phyloP scores from a whole-genome alignment of 2,797 vertebrate species.

The Hozukius guyotensis region DNA sequence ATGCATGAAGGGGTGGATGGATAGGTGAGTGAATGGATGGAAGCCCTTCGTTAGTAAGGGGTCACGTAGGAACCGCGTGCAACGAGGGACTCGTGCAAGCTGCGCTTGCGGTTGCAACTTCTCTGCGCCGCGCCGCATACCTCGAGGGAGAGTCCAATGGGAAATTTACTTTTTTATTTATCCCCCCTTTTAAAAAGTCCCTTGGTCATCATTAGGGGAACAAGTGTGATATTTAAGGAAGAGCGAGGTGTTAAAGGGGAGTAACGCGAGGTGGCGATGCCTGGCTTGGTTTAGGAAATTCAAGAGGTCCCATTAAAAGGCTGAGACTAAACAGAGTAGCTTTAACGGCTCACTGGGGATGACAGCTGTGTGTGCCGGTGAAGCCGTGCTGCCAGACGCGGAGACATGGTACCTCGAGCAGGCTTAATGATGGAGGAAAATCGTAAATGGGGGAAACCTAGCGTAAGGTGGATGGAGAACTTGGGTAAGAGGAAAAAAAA shows the following conservation, averaged over 20 bases:
- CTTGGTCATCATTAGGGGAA: slow-evolving; percentile 63
- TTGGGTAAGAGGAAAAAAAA: slow-evolving; percentile 13
- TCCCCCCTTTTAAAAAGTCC: slow-evolving; percentile 57
- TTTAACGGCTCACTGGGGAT: slow-evolving; percentile 73
- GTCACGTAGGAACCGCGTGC: slow-evolving; percentile 30
- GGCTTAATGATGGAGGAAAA: slow-evolving; percentile 57
- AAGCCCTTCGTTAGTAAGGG: slow-evolving; percentile 51
- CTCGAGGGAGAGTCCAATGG: slow-evolving; percentile 29
- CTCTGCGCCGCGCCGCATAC: slow-evolving; percentile 16
- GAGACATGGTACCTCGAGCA: slow-evolving; percentile 42
- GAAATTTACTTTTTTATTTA: slow-evolving; percentile 60
- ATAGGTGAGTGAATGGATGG: slow-evolving; percentile 57
- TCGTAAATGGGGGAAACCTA: slow-evolving; percentile 47
- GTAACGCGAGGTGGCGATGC: slow-evolving; percentile 57
- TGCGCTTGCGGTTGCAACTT: background rate
- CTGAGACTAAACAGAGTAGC: slow-evolving; percentile 77
- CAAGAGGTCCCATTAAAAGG: slow-evolving; percentile 77
- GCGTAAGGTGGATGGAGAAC: slow-evolving; percentile 28
- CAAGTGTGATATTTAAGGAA: slow-evolving; percentile 72
- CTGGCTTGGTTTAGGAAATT: slow-evolving; percentile 72
- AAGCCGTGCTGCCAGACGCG: slow-evolving; percentile 40
- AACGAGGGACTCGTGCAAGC: slow-evolving; percentile 44
- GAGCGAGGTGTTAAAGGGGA: slow-evolving; percentile 63
- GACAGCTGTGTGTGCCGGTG: slow-evolving; percentile 71
- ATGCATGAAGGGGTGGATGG: slow-evolving; percentile 57